These are phyloP conservation scores for Anoplopoma fimbria DNA, from an alignment of 2,113 vertebrate species.

Conservation along the genomic window DNA sequence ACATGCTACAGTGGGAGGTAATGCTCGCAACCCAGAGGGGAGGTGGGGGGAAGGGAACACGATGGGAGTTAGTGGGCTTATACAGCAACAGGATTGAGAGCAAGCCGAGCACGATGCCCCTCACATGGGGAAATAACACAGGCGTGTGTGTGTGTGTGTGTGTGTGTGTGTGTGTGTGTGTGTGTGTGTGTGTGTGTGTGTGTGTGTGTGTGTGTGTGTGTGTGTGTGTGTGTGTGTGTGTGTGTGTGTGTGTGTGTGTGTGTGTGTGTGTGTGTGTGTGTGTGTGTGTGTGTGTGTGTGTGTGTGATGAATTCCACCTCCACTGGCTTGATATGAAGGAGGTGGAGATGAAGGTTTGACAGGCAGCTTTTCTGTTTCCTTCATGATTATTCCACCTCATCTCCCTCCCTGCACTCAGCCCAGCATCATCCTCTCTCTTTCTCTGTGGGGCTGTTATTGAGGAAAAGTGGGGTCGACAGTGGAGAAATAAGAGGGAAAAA, in stretches of 20 bases:
- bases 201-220: background rate
- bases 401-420: slow-evolving; percentile 36
- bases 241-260: slow-evolving; percentile 16
- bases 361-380: slow-evolving; percentile 53
- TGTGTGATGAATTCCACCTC: slow-evolving; percentile 26
- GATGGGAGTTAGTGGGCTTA: slow-evolving; percentile 65
- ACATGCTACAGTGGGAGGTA: slow-evolving; percentile 64
- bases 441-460: slow-evolving; percentile 41
- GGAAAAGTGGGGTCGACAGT: slow-evolving; percentile 33
- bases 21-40: slow-evolving; percentile 57
- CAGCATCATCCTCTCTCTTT: slow-evolving; percentile 28
- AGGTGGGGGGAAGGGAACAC: slow-evolving; percentile 59
- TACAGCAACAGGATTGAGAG: slow-evolving; percentile 49
- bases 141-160: slow-evolving; percentile 13
- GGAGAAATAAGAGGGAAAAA: slow-evolving; percentile 14
- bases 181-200: slow-evolving; percentile 7
- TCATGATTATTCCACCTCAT: slow-evolving; percentile 61
- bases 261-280: slow-evolving; percentile 12
- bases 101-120: slow-evolving; percentile 32
- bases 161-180: slow-evolving; percentile 14
- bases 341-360: slow-evolving; percentile 16
- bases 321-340: slow-evolving; percentile 31
- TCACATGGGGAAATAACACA: slow-evolving; percentile 41
- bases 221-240: slow-evolving; percentile 22
- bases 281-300: background rate